phyloP scores from a whole-genome alignment of 2,888 invertebrate species.

The Melipona beecheii region DNA sequence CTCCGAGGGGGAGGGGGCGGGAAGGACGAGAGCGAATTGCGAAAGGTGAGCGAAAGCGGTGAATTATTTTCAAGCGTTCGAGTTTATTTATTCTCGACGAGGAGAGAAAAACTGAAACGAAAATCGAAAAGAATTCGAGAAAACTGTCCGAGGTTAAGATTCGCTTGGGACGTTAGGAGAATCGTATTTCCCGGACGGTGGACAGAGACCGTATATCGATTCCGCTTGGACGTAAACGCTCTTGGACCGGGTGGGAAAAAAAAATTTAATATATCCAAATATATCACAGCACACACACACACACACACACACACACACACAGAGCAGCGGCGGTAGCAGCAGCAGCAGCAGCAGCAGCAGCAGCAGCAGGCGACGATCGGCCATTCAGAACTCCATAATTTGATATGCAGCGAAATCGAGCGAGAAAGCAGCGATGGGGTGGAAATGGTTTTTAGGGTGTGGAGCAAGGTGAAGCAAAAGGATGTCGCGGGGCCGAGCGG shows the following conservation, averaged over 20 bases:
- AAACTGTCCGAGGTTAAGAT: background rate
- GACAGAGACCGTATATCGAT: constrained; percentile 54
- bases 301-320: no score
- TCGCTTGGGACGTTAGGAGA: constrained; percentile 1
- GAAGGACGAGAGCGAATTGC: background rate
- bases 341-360: constrained; percentile 79
- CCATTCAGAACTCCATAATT: constrained; percentile 83
- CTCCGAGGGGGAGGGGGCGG: background rate
- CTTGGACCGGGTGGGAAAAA: constrained; percentile 69
- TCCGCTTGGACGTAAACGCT: constrained; percentile 51
- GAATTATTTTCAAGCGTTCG: background rate
- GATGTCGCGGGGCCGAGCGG: constrained; percentile 52
- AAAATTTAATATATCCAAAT: constrained; percentile 84
- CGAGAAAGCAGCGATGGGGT: constrained; percentile 77
- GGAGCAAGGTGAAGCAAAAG: constrained; percentile 64
- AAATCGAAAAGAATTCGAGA: no score
- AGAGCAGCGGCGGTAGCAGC: constrained; percentile 62
- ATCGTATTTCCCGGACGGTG: background rate
- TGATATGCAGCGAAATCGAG: constrained; percentile 82
- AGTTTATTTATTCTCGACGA: background rate
- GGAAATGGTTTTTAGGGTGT: constrained; percentile 78
- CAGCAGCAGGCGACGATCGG: constrained; percentile 82
- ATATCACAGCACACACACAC: constrained; percentile 78
- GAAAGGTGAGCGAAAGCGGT: no score
- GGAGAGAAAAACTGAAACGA: background rate